Base-by-base conservation (phyloP, 2,113 vertebrate genomes). In the Marmota monax region DNA sequence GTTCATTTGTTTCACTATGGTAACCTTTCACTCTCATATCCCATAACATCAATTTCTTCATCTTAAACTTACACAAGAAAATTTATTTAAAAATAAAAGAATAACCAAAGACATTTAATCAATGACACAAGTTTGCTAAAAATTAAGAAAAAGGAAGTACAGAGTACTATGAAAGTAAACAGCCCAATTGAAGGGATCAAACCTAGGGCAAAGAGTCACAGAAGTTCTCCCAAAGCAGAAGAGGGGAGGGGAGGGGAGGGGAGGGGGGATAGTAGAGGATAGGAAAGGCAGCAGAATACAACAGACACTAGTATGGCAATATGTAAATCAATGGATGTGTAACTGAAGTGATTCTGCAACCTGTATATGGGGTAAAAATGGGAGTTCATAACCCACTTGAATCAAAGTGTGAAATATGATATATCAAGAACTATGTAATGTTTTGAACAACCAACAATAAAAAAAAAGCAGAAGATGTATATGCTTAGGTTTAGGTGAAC, bases 111-210 rank as follows among this genome's bases (percentile, higher is more conserved):
- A 58, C 23, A 53, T 63, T 72, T 70, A 51, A 53, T 32, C 61
- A 84, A 56, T 73, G 65, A 72, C 23, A 17, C 67, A 88, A 91
- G 4, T 73, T 79, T 91, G 70, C 70, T 92, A 37, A 90, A 87
- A 91, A 72, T 73, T 77, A 32, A 8, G 32, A 88, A 87, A 78
- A 91, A n/a, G 37, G 9, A 88, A 42, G n/a, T 70, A 51, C 2
- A 51, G 11, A 51, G 27, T 27, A 84, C 58, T 69, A 65, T 20
- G 25, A 25, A 69, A 58, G 27, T 78, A 61, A 77, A 70, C 11
- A 88, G 42, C 13, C 6, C 67, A 63, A 56, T n/a, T 74, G 27
- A 83, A 92, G 29, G 27, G 22, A 74, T 82, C 56, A 82, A 88
- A 74, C 51, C 37, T 56, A 70, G 22, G 48, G 45, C 17, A 85